phyloP scores from a whole-genome alignment of 2,888 invertebrate species.

The Cinara cedri region DNA sequence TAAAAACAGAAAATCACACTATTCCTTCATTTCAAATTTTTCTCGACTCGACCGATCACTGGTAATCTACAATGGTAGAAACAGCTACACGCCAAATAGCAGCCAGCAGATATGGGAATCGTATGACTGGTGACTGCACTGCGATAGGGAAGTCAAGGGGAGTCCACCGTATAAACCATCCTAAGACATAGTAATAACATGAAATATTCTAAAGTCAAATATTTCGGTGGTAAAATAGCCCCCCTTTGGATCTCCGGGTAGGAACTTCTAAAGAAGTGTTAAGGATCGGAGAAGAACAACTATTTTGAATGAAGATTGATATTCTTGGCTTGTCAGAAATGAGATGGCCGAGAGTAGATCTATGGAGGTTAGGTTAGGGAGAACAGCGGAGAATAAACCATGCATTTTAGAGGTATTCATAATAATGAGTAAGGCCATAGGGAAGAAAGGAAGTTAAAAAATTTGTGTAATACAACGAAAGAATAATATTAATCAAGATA shows the following conservation, averaged over 20 bases:
- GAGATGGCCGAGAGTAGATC: conserved; percentile 25
- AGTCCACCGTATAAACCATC: too few relatives aligned
- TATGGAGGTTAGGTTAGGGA: conserved; percentile 3
- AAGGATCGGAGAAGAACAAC: background rate
- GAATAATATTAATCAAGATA: conserved; percentile 45
- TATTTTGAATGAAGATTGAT: background rate
- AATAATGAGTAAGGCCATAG: conserved; percentile 26
- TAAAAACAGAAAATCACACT: too few relatives aligned
- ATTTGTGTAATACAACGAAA: conserved; percentile 16
- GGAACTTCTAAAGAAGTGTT: conserved; percentile 11
- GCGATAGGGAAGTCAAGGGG: too few relatives aligned
- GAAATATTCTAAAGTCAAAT: too few relatives aligned
- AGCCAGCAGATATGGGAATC: too few relatives aligned
- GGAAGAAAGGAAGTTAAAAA: conserved; percentile 20
- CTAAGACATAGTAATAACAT: too few relatives aligned
- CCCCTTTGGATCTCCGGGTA: conserved; percentile 37
- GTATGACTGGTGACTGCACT: too few relatives aligned
- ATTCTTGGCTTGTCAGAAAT: conserved; percentile 12
- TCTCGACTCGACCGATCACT: too few relatives aligned
- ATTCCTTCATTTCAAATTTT: too few relatives aligned
- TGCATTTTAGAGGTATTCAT: conserved; percentile 1
- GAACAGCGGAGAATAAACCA: conserved; percentile 26
- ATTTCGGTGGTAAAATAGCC: too few relatives aligned
- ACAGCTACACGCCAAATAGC: too few relatives aligned
- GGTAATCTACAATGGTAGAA: too few relatives aligned